Evolutionary conservation across 2,113 vertebrate genomes (phyloP).

Genomic region (Solenodon paradoxus): DNA sequence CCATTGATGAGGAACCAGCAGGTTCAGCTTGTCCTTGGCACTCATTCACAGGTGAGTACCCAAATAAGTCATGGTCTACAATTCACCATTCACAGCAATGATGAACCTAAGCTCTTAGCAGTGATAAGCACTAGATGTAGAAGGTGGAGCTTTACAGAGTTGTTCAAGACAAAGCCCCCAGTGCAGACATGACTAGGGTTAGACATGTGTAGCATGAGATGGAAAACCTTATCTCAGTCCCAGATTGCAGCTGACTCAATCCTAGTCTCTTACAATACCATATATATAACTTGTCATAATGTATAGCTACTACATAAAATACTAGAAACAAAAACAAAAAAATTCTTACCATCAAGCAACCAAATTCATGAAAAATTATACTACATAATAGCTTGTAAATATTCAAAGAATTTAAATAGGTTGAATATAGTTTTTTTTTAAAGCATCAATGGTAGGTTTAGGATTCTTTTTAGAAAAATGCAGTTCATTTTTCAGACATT

Average conservation of each 20-base stretch:
- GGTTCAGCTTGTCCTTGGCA: not conserved
- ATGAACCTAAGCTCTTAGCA: not conserved
- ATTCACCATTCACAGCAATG: not conserved
- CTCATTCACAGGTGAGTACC: no score
- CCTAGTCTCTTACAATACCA: not conserved
- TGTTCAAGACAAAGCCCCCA: not conserved
- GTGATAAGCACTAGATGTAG: not conserved
- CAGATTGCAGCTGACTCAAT: not conserved
- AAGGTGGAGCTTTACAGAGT: not conserved
- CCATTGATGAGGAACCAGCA: not conserved
- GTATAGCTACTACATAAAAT: not conserved
- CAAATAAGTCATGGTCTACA: not conserved
- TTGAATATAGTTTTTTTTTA: not conserved
- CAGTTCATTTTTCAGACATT: not conserved
- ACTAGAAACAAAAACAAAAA: not conserved
- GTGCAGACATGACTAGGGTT: rapidly evolving
- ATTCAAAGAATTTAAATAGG: not conserved
- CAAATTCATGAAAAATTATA: not conserved
- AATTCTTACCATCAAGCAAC: no score
- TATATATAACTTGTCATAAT: not conserved
- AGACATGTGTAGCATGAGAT: not conserved
- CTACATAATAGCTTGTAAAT: not conserved
- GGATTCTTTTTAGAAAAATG: not conserved
- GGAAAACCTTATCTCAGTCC: rapidly evolving
- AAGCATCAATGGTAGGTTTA: not conserved